Percentiles rank a stretch among this genome's conserved stretches.
phyloP scores from a whole-genome alignment of 2,797 vertebrate species.

The Crax fasciolata region DNA sequence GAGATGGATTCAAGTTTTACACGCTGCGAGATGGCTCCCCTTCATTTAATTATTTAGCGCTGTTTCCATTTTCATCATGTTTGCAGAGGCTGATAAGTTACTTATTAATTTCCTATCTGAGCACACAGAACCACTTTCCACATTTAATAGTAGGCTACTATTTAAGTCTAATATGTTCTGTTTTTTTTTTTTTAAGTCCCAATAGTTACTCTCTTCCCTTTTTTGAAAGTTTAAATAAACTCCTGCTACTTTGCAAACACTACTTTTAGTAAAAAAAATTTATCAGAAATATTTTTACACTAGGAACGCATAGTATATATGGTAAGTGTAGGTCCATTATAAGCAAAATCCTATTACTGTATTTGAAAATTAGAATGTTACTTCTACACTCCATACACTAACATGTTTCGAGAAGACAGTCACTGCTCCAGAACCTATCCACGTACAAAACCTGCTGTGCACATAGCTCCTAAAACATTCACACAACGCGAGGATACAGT shows the following conservation, averaged over 20 bases:
- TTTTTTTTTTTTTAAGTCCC: neutral
- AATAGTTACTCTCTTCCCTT: neutral
- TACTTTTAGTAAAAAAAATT: neutral
- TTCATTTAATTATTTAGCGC: constrained; percentile 16
- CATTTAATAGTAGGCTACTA: neutral
- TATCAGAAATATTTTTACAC: neutral
- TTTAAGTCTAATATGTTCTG: neutral
- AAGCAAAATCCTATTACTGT: neutral
- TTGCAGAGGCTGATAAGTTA: constrained; percentile 15
- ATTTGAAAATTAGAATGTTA: neutral
- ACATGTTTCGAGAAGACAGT: neutral
- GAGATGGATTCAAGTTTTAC: neutral
- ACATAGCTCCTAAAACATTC: neutral
- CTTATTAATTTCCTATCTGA: constrained; percentile 29
- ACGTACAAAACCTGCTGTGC: neutral
- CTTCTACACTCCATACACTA: neutral
- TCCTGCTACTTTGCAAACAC: neutral
- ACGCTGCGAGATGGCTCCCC: neutral
- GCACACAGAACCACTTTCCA: neutral
- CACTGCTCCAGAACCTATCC: neutral
- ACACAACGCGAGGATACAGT: neutral
- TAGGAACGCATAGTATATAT: neutral
- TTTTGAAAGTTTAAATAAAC: neutral
- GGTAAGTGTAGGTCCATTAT: neutral
- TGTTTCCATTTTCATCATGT: neutral